Evolutionary conservation across 2,888 invertebrate genomes (phyloP).

Genomic region (Drosophila gaucha): DNA sequence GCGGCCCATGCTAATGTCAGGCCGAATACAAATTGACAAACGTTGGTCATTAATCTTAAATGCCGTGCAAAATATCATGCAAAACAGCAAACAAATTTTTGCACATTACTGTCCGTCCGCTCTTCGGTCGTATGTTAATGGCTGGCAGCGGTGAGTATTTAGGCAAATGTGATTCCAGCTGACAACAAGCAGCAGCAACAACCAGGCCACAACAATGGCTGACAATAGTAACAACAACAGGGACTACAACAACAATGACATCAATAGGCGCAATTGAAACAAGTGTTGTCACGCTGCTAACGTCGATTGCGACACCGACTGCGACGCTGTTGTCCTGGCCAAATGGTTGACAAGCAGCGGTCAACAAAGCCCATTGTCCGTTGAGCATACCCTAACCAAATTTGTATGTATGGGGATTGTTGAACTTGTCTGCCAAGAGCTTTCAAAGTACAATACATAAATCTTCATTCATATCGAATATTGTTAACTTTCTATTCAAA

Average conservation of each 20-base stretch:
- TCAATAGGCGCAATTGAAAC: slow-evolving; percentile 65
- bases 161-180: slow-evolving; percentile 54
- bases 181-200: slow-evolving; percentile 7
- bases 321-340: slow-evolving; percentile 12
- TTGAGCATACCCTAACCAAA: slow-evolving; percentile 25
- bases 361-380: slow-evolving; percentile 24
- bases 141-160: slow-evolving; percentile 48
- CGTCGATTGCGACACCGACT: slow-evolving; percentile 14
- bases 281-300: slow-evolving; percentile 54
- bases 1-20: slow-evolving; percentile 18
- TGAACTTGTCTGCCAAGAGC: background rate
- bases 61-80: slow-evolving; percentile 48
- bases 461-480: no score
- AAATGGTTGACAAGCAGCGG: slow-evolving; percentile 40
- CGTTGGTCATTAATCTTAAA: slow-evolving; percentile 65
- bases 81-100: slow-evolving; percentile 26
- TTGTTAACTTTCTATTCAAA: background rate
- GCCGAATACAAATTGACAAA: slow-evolving; percentile 31
- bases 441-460: no score
- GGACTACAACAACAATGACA: slow-evolving; percentile 46
- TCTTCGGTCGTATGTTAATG: slow-evolving; percentile 37
- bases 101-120: background rate
- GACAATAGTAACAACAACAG: slow-evolving; percentile 8
- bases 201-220: slow-evolving; percentile 37
- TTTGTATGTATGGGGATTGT: background rate